phyloP scores from a whole-genome alignment of 2,888 invertebrate species.

The Rhagophthalmus giganteus region DNA sequence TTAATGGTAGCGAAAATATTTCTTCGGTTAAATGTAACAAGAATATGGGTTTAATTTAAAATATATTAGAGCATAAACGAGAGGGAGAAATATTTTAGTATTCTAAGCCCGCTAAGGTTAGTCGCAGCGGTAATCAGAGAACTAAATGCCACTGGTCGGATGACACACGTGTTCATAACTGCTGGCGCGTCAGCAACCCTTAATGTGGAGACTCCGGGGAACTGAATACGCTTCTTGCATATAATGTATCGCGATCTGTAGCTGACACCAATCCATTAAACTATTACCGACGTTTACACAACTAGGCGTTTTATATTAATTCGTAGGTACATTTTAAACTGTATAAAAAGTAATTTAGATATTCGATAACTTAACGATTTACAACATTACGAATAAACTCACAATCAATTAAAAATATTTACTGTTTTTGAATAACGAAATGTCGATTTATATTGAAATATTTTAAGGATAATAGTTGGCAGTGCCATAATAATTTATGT shows the following conservation, averaged over 20 bases:
- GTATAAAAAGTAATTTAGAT: too few relatives aligned
- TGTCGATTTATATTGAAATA: too few relatives aligned
- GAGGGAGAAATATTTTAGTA: conserved; percentile 38
- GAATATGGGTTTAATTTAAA: conserved; percentile 22
- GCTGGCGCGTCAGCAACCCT: conserved; percentile 43
- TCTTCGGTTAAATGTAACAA: conserved; percentile 1
- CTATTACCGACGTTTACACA: conserved; percentile 41
- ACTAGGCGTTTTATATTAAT: too few relatives aligned
- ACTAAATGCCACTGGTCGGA: conserved; percentile 44
- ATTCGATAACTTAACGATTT: too few relatives aligned
- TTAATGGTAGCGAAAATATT: conserved; percentile 7
- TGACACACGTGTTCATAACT: conserved; percentile 50
- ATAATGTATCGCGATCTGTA: conserved; percentile 33
- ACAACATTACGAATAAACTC: too few relatives aligned
- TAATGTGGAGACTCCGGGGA: conserved; percentile 41
- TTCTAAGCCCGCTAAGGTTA: conserved; percentile 43
- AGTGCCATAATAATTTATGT: too few relatives aligned
- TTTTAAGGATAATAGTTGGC: too few relatives aligned
- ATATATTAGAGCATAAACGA: conserved; percentile 31
- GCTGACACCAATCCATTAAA: conserved; percentile 45
- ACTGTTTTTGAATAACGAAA: too few relatives aligned
- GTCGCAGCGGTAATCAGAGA: conserved; percentile 47
- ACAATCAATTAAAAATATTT: too few relatives aligned
- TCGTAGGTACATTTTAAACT: too few relatives aligned
- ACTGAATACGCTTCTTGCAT: conserved; percentile 42